These are phyloP conservation scores for Autographa pulchrina DNA, from an alignment of 2,888 invertebrate genomes.

Conservation along the genomic window DNA sequence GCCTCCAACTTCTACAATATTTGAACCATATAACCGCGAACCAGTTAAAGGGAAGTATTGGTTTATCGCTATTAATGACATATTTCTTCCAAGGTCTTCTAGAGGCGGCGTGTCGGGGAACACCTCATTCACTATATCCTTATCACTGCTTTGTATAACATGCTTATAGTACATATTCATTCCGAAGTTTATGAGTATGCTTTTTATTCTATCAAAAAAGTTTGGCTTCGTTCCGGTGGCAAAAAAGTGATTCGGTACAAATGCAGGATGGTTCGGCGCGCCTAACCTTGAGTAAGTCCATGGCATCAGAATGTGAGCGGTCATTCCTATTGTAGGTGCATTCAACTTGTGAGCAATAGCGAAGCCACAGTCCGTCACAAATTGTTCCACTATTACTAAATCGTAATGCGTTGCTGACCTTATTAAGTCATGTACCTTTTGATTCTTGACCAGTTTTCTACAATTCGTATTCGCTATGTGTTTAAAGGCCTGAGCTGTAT, in stretches of 20 bases:
- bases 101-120: conserved; percentile 64
- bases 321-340: conserved; percentile 86
- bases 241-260: conserved; percentile 87
- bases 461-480: conserved; percentile 60
- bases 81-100: conserved; percentile 67
- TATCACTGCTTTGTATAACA: conserved; percentile 63
- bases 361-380: conserved; percentile 89
- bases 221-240: conserved; percentile 78
- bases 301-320: conserved; percentile 87
- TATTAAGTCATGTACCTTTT: conserved; percentile 59
- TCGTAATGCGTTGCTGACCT: conserved; percentile 82
- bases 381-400: conserved; percentile 87
- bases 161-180: conserved; percentile 62
- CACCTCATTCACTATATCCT: conserved; percentile 58
- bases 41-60: conserved; percentile 88
- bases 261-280: conserved; percentile 88
- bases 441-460: conserved; percentile 56
- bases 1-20: conserved; percentile 88
- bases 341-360: conserved; percentile 87
- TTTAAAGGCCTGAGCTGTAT: conserved; percentile 18
- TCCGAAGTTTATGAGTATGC: conserved; percentile 70
- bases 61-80: conserved; percentile 77
- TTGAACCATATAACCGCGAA: conserved; percentile 80
- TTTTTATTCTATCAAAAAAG: conserved; percentile 80
- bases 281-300: conserved; percentile 89